Conservation (phyloP, 2,888 invertebrate species). For the Cryptocheilus praepositus region DNA sequence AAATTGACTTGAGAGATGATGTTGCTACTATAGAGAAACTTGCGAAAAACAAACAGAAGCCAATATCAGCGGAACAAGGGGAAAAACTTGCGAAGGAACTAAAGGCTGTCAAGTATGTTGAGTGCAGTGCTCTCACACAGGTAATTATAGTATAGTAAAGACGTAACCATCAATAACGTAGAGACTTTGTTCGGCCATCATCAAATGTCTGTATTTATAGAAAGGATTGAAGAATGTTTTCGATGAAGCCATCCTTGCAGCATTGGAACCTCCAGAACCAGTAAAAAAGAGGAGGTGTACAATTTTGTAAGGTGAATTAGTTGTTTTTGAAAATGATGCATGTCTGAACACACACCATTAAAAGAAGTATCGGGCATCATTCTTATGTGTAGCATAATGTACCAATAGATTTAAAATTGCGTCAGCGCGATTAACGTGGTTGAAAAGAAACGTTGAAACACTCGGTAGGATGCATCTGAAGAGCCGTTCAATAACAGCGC, state of each 20-base stretch:
- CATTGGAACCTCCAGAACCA: constrained; percentile 97
- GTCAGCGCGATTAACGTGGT: constrained; percentile 27
- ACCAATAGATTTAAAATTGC: constrained; percentile 38
- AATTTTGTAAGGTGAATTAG: constrained; percentile 79
- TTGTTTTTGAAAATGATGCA: constrained; percentile 33
- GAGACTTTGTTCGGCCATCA: not conserved
- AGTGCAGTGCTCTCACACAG: constrained; percentile 99
- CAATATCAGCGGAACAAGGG: constrained; percentile 96
- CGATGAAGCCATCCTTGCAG: constrained; percentile 98
- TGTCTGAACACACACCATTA: constrained; percentile 33
- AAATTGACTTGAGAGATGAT: constrained; percentile 98
- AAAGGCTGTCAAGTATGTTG: constrained; percentile 99
- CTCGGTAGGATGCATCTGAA: constrained; percentile 12
- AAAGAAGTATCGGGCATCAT: constrained; percentile 34
- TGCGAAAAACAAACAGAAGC: constrained; percentile 99
- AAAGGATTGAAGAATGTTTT: constrained; percentile 82
- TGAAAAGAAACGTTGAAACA: constrained; percentile 24
- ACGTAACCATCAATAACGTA: constrained; percentile 10
- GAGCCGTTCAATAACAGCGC: too few species aligned
- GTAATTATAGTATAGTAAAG: constrained; percentile 69
- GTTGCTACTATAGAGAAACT: constrained; percentile 94
- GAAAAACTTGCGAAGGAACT: constrained; percentile 98
- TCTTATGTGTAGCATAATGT: constrained; percentile 44
- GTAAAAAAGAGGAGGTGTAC: constrained; percentile 93
- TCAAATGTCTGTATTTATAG: not conserved